These are phyloP conservation scores for Trachythela sp. DNA, from an alignment of 64 coral and sea anemone genomes.

Conservation along the genomic window DNA sequence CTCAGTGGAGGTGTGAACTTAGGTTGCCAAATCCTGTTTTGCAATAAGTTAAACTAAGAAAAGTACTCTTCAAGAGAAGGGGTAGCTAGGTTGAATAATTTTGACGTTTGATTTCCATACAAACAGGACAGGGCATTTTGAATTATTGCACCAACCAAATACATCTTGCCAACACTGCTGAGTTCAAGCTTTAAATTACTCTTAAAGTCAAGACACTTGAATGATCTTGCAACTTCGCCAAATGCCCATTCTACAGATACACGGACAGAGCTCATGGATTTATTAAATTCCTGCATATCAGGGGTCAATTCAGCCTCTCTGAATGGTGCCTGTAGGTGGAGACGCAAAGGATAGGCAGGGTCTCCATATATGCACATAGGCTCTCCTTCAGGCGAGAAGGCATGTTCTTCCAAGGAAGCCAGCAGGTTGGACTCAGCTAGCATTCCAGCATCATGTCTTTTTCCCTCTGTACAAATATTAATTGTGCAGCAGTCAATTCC, in stretches of 20 bases:
- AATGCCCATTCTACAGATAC: conserved; percentile 36
- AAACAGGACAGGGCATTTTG: conserved; percentile 48
- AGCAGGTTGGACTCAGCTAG: conserved; percentile 39
- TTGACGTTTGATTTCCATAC: conserved; percentile 40
- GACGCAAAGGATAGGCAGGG: conserved; percentile 39
- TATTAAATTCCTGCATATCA: conserved; percentile 24
- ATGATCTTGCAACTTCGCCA: conserved; percentile 36
- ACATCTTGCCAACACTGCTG: conserved; percentile 45
- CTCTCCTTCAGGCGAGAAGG: conserved; percentile 4
- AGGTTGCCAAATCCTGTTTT: too few species aligned
- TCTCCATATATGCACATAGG: conserved; percentile 39
- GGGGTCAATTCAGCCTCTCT: conserved; percentile 6
- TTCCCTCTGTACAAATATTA: neutral
- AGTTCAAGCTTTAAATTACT: conserved; percentile 42
- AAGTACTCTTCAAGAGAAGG: conserved; percentile 33
- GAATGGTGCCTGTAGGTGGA: conserved; percentile 36
- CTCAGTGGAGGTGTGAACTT: neutral
- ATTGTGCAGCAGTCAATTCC: neutral
- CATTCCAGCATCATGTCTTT: conserved; percentile 36
- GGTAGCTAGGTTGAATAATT: conserved; percentile 28
- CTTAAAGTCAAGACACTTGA: conserved; percentile 34
- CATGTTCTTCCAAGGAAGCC: conserved; percentile 6
- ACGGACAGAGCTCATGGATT: conserved; percentile 16
- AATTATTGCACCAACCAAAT: conserved; percentile 27
- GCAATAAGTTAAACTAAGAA: neutral